Evolutionary conservation across 2,113 vertebrate genomes (phyloP), one percentile per base, ranked within the genome.

Genomic region (Ursus arctos): DNA sequence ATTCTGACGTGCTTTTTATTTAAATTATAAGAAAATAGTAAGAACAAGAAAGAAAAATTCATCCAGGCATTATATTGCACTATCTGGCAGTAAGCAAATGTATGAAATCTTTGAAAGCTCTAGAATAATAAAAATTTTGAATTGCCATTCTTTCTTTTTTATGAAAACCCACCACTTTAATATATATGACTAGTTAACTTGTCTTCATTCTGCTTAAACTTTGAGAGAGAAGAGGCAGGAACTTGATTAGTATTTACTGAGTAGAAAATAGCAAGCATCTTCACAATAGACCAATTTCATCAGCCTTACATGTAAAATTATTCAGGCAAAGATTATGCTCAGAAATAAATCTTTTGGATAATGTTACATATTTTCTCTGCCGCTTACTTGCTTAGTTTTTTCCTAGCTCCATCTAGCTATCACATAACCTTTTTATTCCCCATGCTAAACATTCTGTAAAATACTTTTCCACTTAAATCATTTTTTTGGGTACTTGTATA

Each of bases 121-220:
- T 90, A 94, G 61, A 85, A 82, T 93, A 40, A 87, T 57, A 95
- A 90, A 94, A 76, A 55, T 71, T 96, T 93, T 40, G n/a, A 93
- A 43, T 88, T 88, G 67, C 47, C 24, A 86, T 81, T 77, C 61
- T 40, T 81, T 96, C 13, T 83, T 21, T 51, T 74, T 90, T 80
- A 79, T 36, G 72, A n/a, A 91, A 93, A 94, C 67, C 28, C 80
- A 89, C 5, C 59, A 49, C n/a, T 90, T 96, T 82, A 97, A 33
- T 89, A 59, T 33, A 88, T 69, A 63, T 31, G 8, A 92, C 47
- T 51, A 97, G 40, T 94, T 82, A 93, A 85, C 7, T 59, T 88
- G 40, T 91, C 87, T 95, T 96, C 49, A 55, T 87, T 97, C 76
- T 92, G 59, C 53, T 71, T 94, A 57, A 97, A 85, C 74, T n/a